Base-by-base conservation (phyloP, 2,113 vertebrate genomes). In the Mola mola region DNA sequence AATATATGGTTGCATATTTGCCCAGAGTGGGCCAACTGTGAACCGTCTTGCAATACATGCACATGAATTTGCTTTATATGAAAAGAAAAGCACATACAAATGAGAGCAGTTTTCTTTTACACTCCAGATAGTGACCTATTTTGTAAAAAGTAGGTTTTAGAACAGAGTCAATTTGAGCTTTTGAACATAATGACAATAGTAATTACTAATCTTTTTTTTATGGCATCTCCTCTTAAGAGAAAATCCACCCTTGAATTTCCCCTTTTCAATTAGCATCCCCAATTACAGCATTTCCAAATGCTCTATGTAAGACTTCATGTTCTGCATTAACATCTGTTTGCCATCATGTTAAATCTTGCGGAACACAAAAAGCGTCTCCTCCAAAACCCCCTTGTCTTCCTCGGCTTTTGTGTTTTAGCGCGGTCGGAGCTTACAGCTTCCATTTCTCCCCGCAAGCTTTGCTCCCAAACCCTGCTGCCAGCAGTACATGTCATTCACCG, bases 401-500 rank as follows among this genome's bases (percentile, higher is more conserved):
- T 60, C 55, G 10, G 70, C 52, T 66, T 59, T 79, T 87, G 78
- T 77, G 69, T 53, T 65, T 80, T 68, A 76, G 75, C 84, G 76
- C 34, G 49, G 65, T 66, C 43, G 55, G 66, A 66, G 60, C 69
- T 65, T 44, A 11, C 37, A 15, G 66, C 72, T 75, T 82, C 79
- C 70, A 69, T 79, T 64, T 47, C 71, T 53, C 56, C 19, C 73
- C 69, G 57, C 63, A 60, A 75, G 80, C 73, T 85, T 75, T 62
- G 53, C 78, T 66, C 70, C 72, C 53, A 66, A 79, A 74, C 63
- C 74, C 60, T 31, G 67, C 72, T 79, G 76, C 76, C 74, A 67
- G 79, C 79, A 65, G 65, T 64, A 60, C 73, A 66, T 80, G 87
- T 82, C 82, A 82, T 72, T 85, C 78, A 65, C 55, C 31, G 71